Base-by-base conservation (phyloP, 2,113 vertebrate species). In the Triplophysa siluroides region DNA sequence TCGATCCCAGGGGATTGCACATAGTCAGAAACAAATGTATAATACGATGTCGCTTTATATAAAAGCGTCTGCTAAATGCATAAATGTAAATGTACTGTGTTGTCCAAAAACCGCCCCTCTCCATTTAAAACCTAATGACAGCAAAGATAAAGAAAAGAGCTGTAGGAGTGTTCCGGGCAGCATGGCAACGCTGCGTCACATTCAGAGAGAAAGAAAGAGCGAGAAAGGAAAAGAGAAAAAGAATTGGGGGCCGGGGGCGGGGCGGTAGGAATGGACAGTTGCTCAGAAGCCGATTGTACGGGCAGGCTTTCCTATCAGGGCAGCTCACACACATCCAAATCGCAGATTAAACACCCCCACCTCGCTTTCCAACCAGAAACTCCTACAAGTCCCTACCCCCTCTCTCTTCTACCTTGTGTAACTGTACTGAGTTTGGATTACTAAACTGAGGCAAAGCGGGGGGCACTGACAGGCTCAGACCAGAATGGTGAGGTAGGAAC, bases 401-500 rank as follows among this genome's bases (percentile, higher is more conserved):
- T 83, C 78, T 88, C 80, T 85, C 78, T 87, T 85, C 81, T 87
- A 81, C 84, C 89, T 87, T 83, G 86, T 89, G 78, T 89, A 87
- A 88, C 91, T 86, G 84, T 73, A 87, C 85, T 80, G 86, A 89
- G 88, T 83, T 79, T 90, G 93, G 93, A 93, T 90, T 92, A 92
- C 87, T 84, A 68, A 86, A 0, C 81, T 86, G 85, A 86, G 19
- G 81, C 69, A 79, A 88, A 87, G 80, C 85, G 76, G 79, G 86
- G 43, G 78, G 82, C 81, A 86, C 87, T 84, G 88, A 78, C 88
- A 87, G 89, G 86, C 90, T 91, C 87, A 76, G 76, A 84, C 86
- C 88, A 94, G 85, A 90, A 94, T 94, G 94, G 93, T 95, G 92
- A 94, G 93, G 92, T 94, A 94, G 91, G 93, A 78, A 69, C 80